A percentile compares a stretch with the other conserved stretches of the same genome.
phyloP scores from a whole-genome alignment of 2,113 vertebrate species.

The Melanerpes aurifrons region DNA sequence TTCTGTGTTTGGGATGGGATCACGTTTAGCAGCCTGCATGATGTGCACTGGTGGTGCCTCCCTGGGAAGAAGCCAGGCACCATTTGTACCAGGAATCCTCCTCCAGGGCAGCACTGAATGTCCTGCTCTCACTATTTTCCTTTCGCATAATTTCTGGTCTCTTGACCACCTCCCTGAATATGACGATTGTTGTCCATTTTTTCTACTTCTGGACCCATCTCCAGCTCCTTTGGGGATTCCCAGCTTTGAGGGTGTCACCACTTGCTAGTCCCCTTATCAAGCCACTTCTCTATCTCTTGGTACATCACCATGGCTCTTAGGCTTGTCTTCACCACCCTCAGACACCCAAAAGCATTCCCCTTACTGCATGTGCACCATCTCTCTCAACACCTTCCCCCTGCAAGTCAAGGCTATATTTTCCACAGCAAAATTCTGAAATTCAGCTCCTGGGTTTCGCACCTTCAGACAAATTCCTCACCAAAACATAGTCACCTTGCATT shows the following conservation, averaged over 20 bases:
- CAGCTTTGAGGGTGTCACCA: not conserved
- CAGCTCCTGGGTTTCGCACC: not conserved
- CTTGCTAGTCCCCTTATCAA: not conserved
- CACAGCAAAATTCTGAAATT: not conserved
- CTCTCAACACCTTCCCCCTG: not conserved
- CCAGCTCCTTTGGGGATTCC: not conserved
- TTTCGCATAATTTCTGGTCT: not conserved
- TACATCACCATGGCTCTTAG: not conserved
- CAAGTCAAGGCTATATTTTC: rapidly evolving
- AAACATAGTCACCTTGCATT: not conserved
- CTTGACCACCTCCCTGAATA: not conserved
- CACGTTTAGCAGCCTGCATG: not conserved
- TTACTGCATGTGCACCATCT: not conserved
- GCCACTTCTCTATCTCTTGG: not conserved
- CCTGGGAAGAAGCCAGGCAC: not conserved
- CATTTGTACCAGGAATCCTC: rapidly evolving
- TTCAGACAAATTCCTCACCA: not conserved
- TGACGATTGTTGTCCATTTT: not conserved
- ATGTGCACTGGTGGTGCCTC: rapidly evolving
- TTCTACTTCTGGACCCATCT: not conserved
- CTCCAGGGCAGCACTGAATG: not conserved
- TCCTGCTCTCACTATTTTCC: not conserved
- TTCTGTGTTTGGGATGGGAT: not conserved
- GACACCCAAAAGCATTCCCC: not conserved
- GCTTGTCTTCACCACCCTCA: not conserved